Evolutionary conservation across 2,888 invertebrate species (phyloP).

Genomic region (Euphydryas editha): DNA sequence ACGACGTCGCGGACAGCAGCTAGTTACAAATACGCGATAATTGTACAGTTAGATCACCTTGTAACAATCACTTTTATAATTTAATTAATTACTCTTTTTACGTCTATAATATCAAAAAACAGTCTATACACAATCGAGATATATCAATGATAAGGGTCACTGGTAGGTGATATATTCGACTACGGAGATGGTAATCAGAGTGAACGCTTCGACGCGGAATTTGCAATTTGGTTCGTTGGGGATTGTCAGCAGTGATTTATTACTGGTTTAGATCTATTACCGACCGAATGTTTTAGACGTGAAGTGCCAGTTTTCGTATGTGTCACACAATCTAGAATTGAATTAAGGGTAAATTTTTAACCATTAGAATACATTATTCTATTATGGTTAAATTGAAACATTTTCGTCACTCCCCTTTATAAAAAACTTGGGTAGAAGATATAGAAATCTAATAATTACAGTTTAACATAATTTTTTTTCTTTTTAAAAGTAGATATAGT

Average conservation of each 20-base stretch:
- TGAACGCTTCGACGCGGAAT: conserved; percentile 53
- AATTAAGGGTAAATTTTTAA: conserved; percentile 20
- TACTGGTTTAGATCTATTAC: conserved; percentile 37
- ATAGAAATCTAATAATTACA: too few species aligned
- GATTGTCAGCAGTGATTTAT: conserved; percentile 42
- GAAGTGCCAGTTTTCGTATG: conserved; percentile 19
- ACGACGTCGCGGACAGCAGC: too few species aligned
- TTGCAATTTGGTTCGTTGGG: conserved; percentile 55
- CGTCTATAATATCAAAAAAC: neutral
- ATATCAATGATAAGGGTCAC: conserved; percentile 13
- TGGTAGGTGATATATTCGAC: conserved; percentile 38
- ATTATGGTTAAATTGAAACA: conserved; percentile 11
- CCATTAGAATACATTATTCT: conserved; percentile 13
- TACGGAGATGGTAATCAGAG: conserved; percentile 47
- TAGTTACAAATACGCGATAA: too few species aligned
- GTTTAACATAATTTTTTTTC: too few species aligned
- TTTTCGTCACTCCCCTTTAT: neutral
- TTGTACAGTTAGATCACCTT: too few species aligned
- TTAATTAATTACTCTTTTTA: too few species aligned
- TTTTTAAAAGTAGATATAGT: too few species aligned
- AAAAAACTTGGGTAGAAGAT: too few species aligned
- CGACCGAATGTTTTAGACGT: conserved; percentile 20
- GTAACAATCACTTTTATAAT: too few species aligned
- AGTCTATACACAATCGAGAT: conserved; percentile 10
- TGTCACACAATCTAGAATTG: conserved; percentile 17